phyloP scores from a whole-genome alignment of 2,888 invertebrate genomes.

The Steinernema carpocapsae region DNA sequence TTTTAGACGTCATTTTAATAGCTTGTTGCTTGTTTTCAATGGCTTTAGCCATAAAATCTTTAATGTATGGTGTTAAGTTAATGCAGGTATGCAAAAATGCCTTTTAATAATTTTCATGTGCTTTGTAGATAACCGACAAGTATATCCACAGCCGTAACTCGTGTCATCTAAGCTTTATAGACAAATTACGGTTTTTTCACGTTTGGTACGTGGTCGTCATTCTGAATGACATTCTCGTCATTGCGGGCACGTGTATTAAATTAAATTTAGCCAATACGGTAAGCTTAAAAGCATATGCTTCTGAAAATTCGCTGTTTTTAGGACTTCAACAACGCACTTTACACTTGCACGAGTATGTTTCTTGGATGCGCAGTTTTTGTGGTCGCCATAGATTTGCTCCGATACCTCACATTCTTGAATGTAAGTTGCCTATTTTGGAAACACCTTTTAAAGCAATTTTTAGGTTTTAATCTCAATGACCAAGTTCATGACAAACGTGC shows the following conservation, averaged over 20 bases:
- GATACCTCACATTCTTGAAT: slow-evolving; percentile 17
- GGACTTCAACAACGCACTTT: slow-evolving; percentile 10
- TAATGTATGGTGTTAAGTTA: neutral
- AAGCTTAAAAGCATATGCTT: neutral
- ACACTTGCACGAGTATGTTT: slow-evolving; percentile 9
- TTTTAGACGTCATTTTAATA: neutral
- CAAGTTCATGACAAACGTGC: slow-evolving; percentile 25
- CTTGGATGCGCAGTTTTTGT: slow-evolving; percentile 20
- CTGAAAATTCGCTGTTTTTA: neutral
- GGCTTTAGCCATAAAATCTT: neutral
- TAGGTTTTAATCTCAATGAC: slow-evolving; percentile 24
- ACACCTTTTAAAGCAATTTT: neutral
- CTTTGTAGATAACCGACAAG: too few species aligned
- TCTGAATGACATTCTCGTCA: neutral
- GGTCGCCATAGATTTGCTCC: slow-evolving; percentile 4
- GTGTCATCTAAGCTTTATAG: neutral
- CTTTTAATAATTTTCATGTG: neutral
- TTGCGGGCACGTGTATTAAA: slow-evolving; percentile 14
- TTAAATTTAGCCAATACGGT: slow-evolving; percentile 15
- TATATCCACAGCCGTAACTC: too few species aligned
- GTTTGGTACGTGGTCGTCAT: slow-evolving; percentile 3
- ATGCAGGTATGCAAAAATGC: neutral
- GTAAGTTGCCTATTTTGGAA: too few species aligned
- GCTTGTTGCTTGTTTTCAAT: neutral
- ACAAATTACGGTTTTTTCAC: slow-evolving; percentile 9